phyloP scores from a whole-genome alignment of 2,888 invertebrate species.

The Blastobasis adustella region DNA sequence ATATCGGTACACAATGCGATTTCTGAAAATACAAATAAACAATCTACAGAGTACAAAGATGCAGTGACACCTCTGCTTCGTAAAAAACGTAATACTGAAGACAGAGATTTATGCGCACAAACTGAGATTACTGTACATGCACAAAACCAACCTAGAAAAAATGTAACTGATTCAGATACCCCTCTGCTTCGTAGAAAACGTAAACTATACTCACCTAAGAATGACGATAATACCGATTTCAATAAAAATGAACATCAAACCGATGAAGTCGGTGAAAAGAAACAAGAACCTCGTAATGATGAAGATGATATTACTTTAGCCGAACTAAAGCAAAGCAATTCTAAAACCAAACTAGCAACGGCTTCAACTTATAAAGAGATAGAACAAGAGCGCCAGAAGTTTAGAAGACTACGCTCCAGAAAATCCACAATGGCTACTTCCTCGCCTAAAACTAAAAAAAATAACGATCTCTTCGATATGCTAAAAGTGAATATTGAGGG shows the following conservation, averaged over 20 bases:
- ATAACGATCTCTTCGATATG: constrained; percentile 44
- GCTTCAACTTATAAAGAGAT: constrained; percentile 48
- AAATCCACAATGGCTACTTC: constrained; percentile 15
- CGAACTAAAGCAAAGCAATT: constrained; percentile 19
- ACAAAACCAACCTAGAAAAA: background rate
- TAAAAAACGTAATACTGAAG: background rate
- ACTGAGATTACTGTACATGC: background rate
- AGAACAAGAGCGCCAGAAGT: constrained; percentile 36
- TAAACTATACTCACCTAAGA: constrained; percentile 57
- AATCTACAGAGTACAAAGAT: background rate
- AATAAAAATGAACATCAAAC: background rate
- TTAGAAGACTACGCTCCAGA: constrained; percentile 24
- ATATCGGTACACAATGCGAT: constrained; percentile 10
- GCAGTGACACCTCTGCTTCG: background rate
- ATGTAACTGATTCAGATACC: constrained; percentile 9
- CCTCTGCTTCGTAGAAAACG: constrained; percentile 35
- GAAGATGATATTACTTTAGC: constrained; percentile 19
- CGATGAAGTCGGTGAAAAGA: constrained; percentile 2
- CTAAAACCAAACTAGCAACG: constrained; percentile 25
- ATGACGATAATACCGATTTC: constrained; percentile 21
- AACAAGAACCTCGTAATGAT: constrained; percentile 1
- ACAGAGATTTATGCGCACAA: no score
- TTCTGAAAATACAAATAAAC: constrained; percentile 3
- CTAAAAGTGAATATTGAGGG: constrained; percentile 35
- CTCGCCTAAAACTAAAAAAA: constrained; percentile 39